These are phyloP conservation scores for Syngnathoides biaculeatus DNA, from an alignment of 2,113 vertebrate species.

Conservation along the genomic window DNA sequence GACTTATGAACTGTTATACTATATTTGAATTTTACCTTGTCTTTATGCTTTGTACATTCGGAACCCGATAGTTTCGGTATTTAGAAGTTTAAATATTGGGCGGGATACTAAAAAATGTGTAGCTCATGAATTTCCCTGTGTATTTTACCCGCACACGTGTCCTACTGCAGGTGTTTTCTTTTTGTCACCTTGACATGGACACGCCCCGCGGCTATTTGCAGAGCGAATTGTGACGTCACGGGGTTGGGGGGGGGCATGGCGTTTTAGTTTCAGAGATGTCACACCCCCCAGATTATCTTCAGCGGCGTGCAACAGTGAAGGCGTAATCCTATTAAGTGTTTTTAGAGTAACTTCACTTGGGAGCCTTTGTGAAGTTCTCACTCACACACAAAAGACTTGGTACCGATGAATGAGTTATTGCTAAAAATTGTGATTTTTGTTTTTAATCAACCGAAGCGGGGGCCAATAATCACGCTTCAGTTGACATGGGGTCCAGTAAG, in stretches of 20 bases:
- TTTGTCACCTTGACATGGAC: neutral
- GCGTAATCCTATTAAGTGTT: constrained; percentile 59
- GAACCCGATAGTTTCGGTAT: too few species aligned
- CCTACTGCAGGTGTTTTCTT: neutral
- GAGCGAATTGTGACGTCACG: constrained; percentile 28
- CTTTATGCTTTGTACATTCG: too few species aligned
- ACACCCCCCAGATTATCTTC: constrained; percentile 22
- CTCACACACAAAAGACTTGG: constrained; percentile 1
- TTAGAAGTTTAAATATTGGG: too few species aligned
- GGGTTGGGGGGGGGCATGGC: neutral
- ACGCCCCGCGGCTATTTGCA: constrained; percentile 4
- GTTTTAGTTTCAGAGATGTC: constrained; percentile 24
- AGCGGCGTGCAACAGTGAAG: constrained; percentile 24
- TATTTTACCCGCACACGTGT: neutral
- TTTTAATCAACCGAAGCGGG: too few species aligned
- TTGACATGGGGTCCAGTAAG: too few species aligned
- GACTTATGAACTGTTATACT: too few species aligned
- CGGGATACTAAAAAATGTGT: neutral
- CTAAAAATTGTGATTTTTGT: too few species aligned
- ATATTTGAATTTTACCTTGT: too few species aligned
- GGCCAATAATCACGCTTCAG: too few species aligned
- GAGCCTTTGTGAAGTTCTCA: constrained; percentile 25
- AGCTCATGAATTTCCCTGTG: neutral
- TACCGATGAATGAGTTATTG: neutral
- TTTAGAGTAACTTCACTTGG: constrained; percentile 13